A percentile compares a stretch with the other conserved stretches of the same genome.
Evolutionary conservation across 1,140 invertebrate species (phyloP).

Genomic region (Pseudomyrmex sp.): DNA sequence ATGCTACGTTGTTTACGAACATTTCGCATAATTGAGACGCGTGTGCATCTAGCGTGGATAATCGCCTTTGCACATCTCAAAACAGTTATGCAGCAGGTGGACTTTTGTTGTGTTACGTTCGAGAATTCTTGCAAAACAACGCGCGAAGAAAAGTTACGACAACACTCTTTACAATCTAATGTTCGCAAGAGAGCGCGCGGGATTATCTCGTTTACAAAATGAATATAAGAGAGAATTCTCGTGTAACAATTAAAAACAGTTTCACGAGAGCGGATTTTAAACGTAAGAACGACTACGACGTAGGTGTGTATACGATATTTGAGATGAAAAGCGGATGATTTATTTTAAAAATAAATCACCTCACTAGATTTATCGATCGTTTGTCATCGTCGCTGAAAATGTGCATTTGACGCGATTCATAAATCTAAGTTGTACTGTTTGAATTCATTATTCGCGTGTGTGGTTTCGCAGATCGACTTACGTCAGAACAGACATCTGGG

Average conservation of each 20-base stretch:
- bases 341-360: constrained; percentile 15
- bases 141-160: constrained; percentile 17
- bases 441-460: constrained; percentile 7
- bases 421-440: constrained; percentile 4
- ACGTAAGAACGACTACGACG: not conserved
- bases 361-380: constrained; percentile 25
- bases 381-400: constrained; percentile 1
- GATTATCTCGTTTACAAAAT: not conserved
- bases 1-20: constrained; percentile 39
- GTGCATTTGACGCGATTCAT: not conserved
- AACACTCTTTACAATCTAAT: too few species aligned
- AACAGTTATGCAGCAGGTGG: constrained; percentile 28
- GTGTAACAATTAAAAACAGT: not conserved
- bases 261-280: not conserved
- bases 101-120: constrained; percentile 14
- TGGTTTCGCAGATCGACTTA: not conserved
- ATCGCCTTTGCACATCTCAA: constrained; percentile 33
- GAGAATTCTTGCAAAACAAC: constrained; percentile 27
- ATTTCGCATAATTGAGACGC: constrained; percentile 37
- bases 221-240: too few species aligned
- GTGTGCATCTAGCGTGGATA: constrained; percentile 39
- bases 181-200: not conserved
- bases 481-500: constrained; percentile 32
- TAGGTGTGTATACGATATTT: not conserved
- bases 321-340: not conserved